Base-by-base conservation (phyloP, 1,140 invertebrate genomes). In the Coptotermes formosanus region DNA sequence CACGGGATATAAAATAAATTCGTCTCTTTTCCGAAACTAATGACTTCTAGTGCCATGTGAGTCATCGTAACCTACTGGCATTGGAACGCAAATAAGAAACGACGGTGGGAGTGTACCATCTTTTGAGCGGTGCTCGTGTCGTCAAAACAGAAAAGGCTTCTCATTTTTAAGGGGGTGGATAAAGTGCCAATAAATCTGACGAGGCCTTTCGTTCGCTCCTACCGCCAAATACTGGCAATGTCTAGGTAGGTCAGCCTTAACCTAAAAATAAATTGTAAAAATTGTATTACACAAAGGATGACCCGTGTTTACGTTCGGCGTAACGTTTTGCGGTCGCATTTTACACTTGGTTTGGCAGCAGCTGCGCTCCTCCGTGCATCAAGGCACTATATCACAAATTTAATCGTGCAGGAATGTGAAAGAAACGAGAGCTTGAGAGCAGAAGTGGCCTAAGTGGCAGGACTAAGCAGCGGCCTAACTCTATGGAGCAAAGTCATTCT, bases 231-330 rank as follows among this genome's bases (percentile, higher is more conserved):
- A 75, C n/a, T 75, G 30, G n/a, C 64, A 75, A 30, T 30, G 25
- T 75, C 25, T 75, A 75, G n/a, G n/a, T 12, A 32, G 32, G 38
- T 19, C 48, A 19, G 1, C 38, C 82, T 83, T 83, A 83, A 83
- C 82, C 82, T 83, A 83, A 83, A 83, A 83, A 52, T 83, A 83
- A 83, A 83, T 83, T 83, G 48, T 83, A 83, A 83, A 83, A 75
- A 83, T 52, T 12, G 82, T 43, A 83, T 45, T 83, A 83, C 43
- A 83, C 2, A n/a, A n/a, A 75, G 14, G 64, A 75, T 6, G 64
- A 30, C 64, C 64, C n/a, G 25, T 75, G 64, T 75, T 83, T 44
- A 25, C 82, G 82, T 44, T 83, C 3, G 82, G 82, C 82, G 82
- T 83, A 11, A 43, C n/a, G 82, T 83, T 83, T 19, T 83, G 82